These are phyloP conservation scores for Hylaeus anthracinus DNA, from an alignment of 1,140 invertebrate genomes.

Conservation along the genomic window DNA sequence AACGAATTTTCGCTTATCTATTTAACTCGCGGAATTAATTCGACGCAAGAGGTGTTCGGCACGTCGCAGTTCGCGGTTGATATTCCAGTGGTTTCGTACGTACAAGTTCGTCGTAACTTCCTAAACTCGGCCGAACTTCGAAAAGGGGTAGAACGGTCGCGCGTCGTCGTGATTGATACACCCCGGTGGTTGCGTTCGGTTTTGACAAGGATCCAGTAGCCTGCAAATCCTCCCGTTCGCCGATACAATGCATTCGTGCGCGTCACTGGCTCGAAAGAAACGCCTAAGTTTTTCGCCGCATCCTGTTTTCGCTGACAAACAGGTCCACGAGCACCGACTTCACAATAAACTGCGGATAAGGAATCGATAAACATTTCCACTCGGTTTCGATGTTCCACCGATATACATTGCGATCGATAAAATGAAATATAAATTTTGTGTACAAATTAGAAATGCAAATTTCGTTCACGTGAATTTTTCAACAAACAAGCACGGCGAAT, in stretches of 20 bases:
- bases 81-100: slow-evolving; percentile 48
- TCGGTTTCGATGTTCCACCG: too few species aligned
- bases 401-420: too few species aligned
- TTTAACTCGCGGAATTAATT: slow-evolving; percentile 38
- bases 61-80: background rate
- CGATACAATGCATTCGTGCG: background rate
- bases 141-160: background rate
- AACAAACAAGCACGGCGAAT: background rate
- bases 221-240: slow-evolving; percentile 39
- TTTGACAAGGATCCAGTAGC: slow-evolving; percentile 26
- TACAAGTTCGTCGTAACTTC: slow-evolving; percentile 50
- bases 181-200: slow-evolving; percentile 42
- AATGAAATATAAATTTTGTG: too few species aligned
- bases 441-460: too few species aligned
- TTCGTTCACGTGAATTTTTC: too few species aligned
- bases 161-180: slow-evolving; percentile 54
- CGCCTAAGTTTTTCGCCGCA: background rate
- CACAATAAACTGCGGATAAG: slow-evolving; percentile 17
- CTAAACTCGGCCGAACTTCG: slow-evolving; percentile 39
- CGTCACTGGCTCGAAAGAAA: background rate
- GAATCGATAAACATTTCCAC: too few species aligned
- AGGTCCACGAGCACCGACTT: background rate
- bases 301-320: too few species aligned
- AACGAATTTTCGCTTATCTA: slow-evolving; percentile 19
- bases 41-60: background rate